Evolutionary conservation across 2,797 vertebrate genomes (phyloP), one percentile per base, ranked within the genome.

Genomic region (Eptatretus atami): DNA sequence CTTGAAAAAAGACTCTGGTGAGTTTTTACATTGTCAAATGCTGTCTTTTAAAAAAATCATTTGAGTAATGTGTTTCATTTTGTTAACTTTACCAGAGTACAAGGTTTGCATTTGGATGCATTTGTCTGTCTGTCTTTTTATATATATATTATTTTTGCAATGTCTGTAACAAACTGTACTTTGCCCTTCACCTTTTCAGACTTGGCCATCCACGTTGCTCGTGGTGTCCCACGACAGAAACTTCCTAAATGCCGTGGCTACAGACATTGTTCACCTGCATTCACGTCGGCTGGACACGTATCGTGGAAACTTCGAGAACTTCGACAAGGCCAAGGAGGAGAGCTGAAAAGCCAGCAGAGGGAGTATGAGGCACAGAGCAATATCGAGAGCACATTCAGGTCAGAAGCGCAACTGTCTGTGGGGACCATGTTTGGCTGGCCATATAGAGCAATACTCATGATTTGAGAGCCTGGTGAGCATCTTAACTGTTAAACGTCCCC

Each of bases 151-250:
- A n/a, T n/a, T 19, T 19, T 19, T 19, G 19, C 19, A 19, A 19
- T 19, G 19, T 19, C 19, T 19, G 19, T 12, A 61, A 12, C n/a
- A 61, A 15, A 64, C 15, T 6, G 9, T 54, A 15, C 10, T 14
- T 61, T 65, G 31, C 57, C 57, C 19, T 13, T 13, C 53, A n/a
- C 24, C 63, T 6, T 15, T 60, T 1, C 71, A 95, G 88, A 92
- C 82, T 0, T 95, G 88, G 88, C 82, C 82, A 71, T 93, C 87
- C 63, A 96, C 87, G 67, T 92, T 95, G 73, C 76, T 95, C 52
- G 84, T 95, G 10, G 87, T 95, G 64, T 96, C 88, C 72, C 90
- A 95, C 11, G 88, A 96, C 74, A 82, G 88, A 65, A 94, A 95
- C 74, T 96, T 96, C 75, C 73, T 96, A 66, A 94, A 96, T 0